phyloP scores from a whole-genome alignment of 2,113 vertebrate genomes.

The Pollimyrus isidori region DNA sequence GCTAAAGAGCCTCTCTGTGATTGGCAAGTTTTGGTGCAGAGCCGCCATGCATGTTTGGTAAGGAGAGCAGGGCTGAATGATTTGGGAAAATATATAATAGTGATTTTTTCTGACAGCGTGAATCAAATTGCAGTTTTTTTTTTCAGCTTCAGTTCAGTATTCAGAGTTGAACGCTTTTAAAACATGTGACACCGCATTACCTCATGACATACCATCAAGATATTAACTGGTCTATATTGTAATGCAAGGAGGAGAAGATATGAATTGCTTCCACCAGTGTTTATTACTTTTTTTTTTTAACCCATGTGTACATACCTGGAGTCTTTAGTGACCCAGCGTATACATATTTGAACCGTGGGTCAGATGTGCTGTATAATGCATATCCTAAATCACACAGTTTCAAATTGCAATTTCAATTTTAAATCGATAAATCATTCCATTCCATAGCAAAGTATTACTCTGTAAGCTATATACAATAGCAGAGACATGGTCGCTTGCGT shows the following conservation, averaged over 20 bases:
- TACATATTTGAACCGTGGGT: background rate
- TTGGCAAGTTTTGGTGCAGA: background rate
- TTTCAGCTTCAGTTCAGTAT: background rate
- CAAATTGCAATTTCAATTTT: background rate
- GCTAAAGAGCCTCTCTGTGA: background rate
- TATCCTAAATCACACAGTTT: background rate
- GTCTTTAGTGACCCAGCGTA: background rate
- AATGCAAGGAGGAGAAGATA: background rate
- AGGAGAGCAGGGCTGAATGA: background rate
- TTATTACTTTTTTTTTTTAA: background rate
- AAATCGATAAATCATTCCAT: background rate
- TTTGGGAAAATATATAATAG: background rate
- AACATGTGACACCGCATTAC: background rate
- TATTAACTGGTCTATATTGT: background rate
- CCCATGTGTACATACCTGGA: background rate
- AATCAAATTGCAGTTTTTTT: too few species aligned
- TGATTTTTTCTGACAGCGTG: background rate
- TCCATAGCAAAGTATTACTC: background rate
- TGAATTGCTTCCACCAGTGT: background rate
- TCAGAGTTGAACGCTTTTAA: background rate
- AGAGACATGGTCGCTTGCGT: background rate
- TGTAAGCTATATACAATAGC: background rate
- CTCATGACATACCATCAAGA: background rate
- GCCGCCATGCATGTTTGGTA: background rate
- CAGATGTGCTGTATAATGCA: background rate